Conservation (phyloP, 2,113 vertebrate species). For the Pelecanus crispus region DNA sequence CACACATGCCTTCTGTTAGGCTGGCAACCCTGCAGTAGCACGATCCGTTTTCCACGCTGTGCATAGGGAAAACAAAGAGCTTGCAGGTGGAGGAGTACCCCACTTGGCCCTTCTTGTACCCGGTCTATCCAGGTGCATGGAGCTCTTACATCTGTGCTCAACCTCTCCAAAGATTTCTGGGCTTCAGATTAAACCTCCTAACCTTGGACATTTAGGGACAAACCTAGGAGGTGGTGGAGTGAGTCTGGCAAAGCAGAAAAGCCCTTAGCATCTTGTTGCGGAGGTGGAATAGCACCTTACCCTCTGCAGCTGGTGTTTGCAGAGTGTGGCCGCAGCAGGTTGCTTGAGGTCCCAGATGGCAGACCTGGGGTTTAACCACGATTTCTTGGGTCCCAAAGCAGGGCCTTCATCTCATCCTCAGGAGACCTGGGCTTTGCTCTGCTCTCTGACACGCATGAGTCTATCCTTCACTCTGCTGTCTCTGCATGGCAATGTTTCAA, state of each 20-base stretch:
- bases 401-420: background rate
- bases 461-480: background rate
- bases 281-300: background rate
- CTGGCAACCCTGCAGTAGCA: background rate
- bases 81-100: background rate
- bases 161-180: background rate
- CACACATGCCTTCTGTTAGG: background rate
- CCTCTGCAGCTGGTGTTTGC: background rate
- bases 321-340: background rate
- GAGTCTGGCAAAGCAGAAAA: background rate
- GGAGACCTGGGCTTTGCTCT: background rate
- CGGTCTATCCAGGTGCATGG: background rate
- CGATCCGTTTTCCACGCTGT: background rate
- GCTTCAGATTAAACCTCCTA: background rate
- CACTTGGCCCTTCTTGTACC: background rate
- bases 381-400: background rate
- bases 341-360: background rate
- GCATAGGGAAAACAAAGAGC: background rate
- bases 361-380: background rate
- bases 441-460: rapidly evolving
- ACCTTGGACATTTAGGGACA: background rate
- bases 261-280: background rate
- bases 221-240: background rate
- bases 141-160: background rate
- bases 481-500: background rate